Base-by-base conservation (phyloP, 2,113 vertebrate genomes). In the Pardalotus punctatus region DNA sequence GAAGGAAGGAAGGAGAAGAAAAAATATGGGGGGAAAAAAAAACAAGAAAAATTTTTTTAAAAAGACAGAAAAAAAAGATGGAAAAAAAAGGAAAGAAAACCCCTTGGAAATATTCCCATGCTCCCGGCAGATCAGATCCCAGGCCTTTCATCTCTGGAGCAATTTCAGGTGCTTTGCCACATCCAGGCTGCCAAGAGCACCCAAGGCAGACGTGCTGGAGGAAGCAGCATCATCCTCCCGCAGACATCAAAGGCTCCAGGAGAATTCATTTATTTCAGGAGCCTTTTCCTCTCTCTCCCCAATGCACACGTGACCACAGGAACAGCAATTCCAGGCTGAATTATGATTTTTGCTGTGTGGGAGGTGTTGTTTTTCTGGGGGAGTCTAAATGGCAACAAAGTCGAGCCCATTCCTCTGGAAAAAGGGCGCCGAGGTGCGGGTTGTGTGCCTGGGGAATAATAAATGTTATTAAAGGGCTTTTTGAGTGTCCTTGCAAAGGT, bases 1-100 rank as follows among this genome's bases (percentile, higher is more conserved):
- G 19, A 35, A 15, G 35, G 38, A 27, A 18, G 53, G 10, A 8
- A 24, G 7, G 31, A 2, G 3, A 28, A 19, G 31, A 17, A 19
- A 13, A 29, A 31, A 31, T 12, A 45, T 45, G 43, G 20, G 43
- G 19, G 9, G 12, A 6, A 15, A 70, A 14, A 11, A 15, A 10
- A 9, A 14, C 2, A 20, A 4, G 2, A 33, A 4, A 6, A 18
- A n/a, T n/a, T n/a, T n/a, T n/a, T n/a, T n/a, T n/a, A 1, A 2
- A 11, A 12, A 33, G 6, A 29, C 7, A 4, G 23, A 12, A 10
- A 12, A 10, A 24, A 45, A 16, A 45, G 16, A 43, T 23, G 27
- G 9, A 13, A 13, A 23, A 35, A 28, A 17, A 15, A 40, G 4
- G 38, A 9, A 38, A 33, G 31, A 31, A 66, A 40, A 3, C 14